Base-by-base conservation (phyloP, 2,113 vertebrate species). In the Uropsilus gracilis region DNA sequence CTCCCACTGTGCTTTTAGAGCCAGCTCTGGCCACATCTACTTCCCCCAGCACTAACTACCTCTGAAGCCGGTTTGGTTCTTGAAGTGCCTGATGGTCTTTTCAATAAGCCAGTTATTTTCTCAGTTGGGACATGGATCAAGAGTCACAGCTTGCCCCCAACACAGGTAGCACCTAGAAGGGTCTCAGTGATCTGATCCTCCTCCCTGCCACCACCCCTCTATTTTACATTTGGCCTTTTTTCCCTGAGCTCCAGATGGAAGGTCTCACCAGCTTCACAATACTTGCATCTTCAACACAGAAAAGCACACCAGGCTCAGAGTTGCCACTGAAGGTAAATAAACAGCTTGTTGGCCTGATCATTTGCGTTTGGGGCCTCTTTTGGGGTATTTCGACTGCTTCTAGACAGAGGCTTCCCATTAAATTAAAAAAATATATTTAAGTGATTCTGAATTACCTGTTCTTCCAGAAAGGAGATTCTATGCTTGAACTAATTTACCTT, bases 391-490 rank as follows among this genome's bases (percentile, higher is more conserved):
- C 50, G 24, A 14, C 24, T 75, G 42, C 76, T 77, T 82, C 61
- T 50, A 32, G 64, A 92, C n/a, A 64, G 80, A 28, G 71, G 8
- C 69, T 61, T 3, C 24, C 30, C 50, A 30, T 39, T 71, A 82
- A 39, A 4, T 72, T 42, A 30, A 0, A 24, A 66, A 46, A 37
- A 48, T 34, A 71, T 3, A 39, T 72, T 68, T 68, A 53, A 91
- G n/a, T 73, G 18, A 5, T 64, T 82, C 55, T 64, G 46, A 93
- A 30, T 71, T 59, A 68, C 16, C 37, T 63, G 20, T 77, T 80
- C 28, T 76, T 83, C 17, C 32, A 55, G 48, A 82, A 77, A 91
- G 93, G 77, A 90, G 34, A 89, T 39, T 83, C 73, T n/a, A 75
- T n/a, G 9, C 20, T 76, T 80, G 11, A 26, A 10, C 93, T 78